Conservation (phyloP, 2,888 invertebrate species). For the Ephialtes manifestator region DNA sequence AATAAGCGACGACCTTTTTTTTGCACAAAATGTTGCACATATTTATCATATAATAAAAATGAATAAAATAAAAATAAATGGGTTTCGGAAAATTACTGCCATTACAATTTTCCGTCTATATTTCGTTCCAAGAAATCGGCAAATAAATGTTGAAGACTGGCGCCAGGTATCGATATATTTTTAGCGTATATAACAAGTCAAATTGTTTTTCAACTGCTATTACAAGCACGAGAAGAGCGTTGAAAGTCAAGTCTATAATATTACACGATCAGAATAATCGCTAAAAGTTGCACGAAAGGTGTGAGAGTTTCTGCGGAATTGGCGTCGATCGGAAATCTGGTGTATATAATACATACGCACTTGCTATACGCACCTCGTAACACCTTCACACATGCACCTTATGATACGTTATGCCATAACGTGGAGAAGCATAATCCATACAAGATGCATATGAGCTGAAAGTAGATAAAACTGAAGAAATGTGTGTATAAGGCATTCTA, state of each 20-base stretch:
- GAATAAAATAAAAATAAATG: too few relatives aligned
- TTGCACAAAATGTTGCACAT: too few relatives aligned
- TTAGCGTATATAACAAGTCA: background rate
- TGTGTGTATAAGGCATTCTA: background rate
- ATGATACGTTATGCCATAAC: constrained; percentile 11
- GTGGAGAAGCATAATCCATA: constrained; percentile 26
- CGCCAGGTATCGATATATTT: constrained; percentile 17
- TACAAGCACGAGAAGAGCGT: constrained; percentile 27
- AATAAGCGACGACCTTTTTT: too few relatives aligned
- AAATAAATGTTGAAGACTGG: constrained; percentile 16
- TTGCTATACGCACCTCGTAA: constrained; percentile 32
- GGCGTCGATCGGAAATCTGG: constrained; percentile 20
- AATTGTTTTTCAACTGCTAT: background rate
- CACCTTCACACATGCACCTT: constrained; percentile 1
- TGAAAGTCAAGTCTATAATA: constrained; percentile 34
- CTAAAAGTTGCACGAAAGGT: constrained; percentile 36
- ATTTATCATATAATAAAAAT: background rate
- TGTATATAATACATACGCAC: constrained; percentile 30
- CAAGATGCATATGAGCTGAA: constrained; percentile 19
- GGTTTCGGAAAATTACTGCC: background rate
- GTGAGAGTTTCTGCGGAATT: constrained; percentile 42
- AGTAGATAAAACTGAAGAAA: constrained; percentile 12
- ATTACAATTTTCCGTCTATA: background rate
- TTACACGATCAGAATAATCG: constrained; percentile 51
- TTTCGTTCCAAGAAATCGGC: background rate